Conservation (phyloP, 2,113 vertebrate species). For the Lagopus muta region DNA sequence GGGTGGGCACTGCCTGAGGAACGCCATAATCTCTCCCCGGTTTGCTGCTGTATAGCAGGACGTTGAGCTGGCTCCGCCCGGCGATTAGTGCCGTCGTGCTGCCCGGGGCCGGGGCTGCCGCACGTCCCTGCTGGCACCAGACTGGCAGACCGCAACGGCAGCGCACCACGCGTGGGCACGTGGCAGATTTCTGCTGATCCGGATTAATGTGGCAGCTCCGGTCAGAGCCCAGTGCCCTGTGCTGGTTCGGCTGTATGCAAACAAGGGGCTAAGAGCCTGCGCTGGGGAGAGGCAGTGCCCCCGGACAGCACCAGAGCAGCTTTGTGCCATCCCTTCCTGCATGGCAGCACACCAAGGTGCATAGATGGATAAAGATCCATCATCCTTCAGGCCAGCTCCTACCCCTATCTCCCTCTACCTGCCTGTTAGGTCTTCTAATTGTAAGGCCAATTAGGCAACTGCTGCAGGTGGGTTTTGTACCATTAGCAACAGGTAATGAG, state of each 20-base stretch:
- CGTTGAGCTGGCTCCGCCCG: not conserved
- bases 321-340: not conserved
- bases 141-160: too few relatives aligned
- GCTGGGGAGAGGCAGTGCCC: accelerated
- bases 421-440: not conserved
- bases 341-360: accelerated
- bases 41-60: not conserved
- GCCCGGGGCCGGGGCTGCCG: not conserved
- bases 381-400: not conserved
- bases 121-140: accelerated
- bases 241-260: accelerated
- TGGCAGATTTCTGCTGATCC: not conserved
- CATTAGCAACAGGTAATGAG: not conserved
- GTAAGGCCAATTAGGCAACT: not conserved
- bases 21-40: slow-evolving; percentile 30
- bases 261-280: accelerated
- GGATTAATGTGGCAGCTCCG: slow-evolving; percentile 56
- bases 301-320: not conserved
- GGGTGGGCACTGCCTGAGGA: slow-evolving; percentile 31
- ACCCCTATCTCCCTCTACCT: not conserved
- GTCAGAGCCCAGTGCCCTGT: not conserved
- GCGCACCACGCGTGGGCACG: not conserved
- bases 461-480: not conserved
- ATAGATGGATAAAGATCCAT: not conserved
- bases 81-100: not conserved